These are phyloP conservation scores for Meghimatium bilineatum DNA, from an alignment of 2,888 invertebrate species.

Conservation along the genomic window DNA sequence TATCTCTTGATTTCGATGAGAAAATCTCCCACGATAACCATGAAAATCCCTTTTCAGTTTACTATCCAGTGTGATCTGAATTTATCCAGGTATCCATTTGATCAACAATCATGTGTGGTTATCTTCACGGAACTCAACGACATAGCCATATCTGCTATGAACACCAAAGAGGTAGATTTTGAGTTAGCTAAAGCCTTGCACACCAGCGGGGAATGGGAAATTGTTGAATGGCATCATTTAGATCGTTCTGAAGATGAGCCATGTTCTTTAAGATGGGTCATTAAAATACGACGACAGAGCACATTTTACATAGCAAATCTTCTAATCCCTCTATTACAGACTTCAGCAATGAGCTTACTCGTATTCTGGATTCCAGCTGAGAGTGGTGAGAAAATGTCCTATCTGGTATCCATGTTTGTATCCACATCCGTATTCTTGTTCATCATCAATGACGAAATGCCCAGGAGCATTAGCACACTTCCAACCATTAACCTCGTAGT, in stretches of 20 bases:
- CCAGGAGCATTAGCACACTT: conserved; percentile 2
- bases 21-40: background rate
- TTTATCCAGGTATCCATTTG: conserved; percentile 21
- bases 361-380: conserved; percentile 37
- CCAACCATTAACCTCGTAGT: conserved; percentile 23
- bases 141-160: background rate
- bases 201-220: conserved; percentile 35
- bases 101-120: conserved; percentile 1
- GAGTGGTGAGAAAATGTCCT: conserved; percentile 34
- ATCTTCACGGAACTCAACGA: conserved; percentile 4
- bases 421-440: conserved; percentile 20
- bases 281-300: conserved; percentile 19
- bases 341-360: conserved; percentile 8
- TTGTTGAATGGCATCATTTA: background rate
- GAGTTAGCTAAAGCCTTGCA: background rate
- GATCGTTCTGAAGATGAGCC: background rate
- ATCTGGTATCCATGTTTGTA: conserved; percentile 28
- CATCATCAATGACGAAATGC: conserved; percentile 26
- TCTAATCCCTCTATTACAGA: background rate
- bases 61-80: conserved; percentile 24
- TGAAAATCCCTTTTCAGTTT: conserved; percentile 23
- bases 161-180: background rate
- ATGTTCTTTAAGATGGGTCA: background rate
- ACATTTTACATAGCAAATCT: conserved; percentile 20
- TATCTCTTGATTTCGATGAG: background rate